Percentiles rank a stretch among this genome's conserved stretches.
phyloP scores from a whole-genome alignment of 1,140 invertebrate species.

The Euglossa dilemma region DNA sequence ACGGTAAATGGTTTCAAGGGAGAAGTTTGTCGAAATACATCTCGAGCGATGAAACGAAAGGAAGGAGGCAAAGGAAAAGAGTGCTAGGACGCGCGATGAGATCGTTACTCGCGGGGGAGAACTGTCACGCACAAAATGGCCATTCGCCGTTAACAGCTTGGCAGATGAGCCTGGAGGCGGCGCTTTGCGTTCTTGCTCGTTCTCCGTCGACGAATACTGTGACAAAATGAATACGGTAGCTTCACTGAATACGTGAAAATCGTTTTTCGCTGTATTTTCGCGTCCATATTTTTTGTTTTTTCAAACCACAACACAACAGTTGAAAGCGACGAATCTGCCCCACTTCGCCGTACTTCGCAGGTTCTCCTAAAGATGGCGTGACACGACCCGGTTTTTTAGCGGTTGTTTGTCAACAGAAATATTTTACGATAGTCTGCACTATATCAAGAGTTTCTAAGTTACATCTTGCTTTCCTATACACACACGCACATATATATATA shows the following conservation, averaged over 20 bases:
- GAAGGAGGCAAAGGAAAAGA: constrained; percentile 8
- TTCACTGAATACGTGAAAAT: constrained; percentile 19
- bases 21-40: background rate
- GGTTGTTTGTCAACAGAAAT: constrained; percentile 68
- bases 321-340: constrained; percentile 33
- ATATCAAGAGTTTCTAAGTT: background rate
- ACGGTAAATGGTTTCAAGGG: background rate
- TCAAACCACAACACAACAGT: constrained; percentile 38
- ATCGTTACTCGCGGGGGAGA: constrained; percentile 64
- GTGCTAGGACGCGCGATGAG: constrained; percentile 35
- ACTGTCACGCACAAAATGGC: constrained; percentile 83
- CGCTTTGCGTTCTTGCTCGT: constrained; percentile 63
- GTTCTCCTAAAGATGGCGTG: constrained; percentile 62
- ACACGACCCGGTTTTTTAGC: constrained; percentile 33
- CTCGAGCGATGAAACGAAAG: background rate
- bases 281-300: constrained; percentile 37
- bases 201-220: constrained; percentile 17
- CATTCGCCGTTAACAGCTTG: constrained; percentile 81
- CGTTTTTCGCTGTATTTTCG: constrained; percentile 50
- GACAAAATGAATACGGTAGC: background rate
- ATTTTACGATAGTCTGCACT: constrained; percentile 2
- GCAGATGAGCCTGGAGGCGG: constrained; percentile 70
- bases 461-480: background rate
- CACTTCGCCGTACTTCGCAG: constrained; percentile 29
- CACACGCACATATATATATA: too few relatives aligned